Evolutionary conservation across 2,888 invertebrate species (phyloP), one percentile per base, ranked within the genome.

Genomic region (Leucophora obtusa): DNA sequence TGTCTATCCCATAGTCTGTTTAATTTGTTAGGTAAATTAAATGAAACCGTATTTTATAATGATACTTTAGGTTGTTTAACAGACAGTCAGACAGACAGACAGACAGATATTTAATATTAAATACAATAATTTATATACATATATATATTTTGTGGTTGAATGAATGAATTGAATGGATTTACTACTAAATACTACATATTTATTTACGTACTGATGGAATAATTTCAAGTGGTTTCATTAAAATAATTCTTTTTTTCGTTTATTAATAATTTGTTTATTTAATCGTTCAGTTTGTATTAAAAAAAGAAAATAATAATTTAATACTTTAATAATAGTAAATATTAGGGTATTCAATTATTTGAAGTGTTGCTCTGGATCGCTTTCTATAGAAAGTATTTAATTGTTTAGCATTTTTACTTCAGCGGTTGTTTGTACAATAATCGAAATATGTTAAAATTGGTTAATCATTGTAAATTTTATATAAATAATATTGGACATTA

Each of bases 71-170:
- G 43, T 28, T 72, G 43, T 53, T 59, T 62, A 47, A 60, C 47
- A 35, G 28, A 66, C 70, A 66, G 17, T 7, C 66, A 65, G 14
- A 11, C 17, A 3, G 28, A 60, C 70, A 66, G 21, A 8, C 65
- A 65, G 14, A 7, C 33, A 50, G 15, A 63, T 50, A 28, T 65
- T 33, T 11, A 38, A 11, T 38, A 38, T 11, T 2, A 35, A 28
- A 50, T 63, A 68, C 43, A 58, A 58, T 68, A 58, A 58, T 56
- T 58, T 53, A 73, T 73, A 59, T 35, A 72, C 65, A 58, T 56
- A 47, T 53, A 73, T 73, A 59, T 35, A 72, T 69, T 75, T 65
- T 72, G 72, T 76, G 72, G 80, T 69, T 76, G 68, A 75, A 66
- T 75, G 74, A 75, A 54, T 79, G 70, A 71, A 62, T 35, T 71